A percentile compares a stretch with the other conserved stretches of the same genome.
phyloP scores from a whole-genome alignment of 2,888 invertebrate species.

The Eremobia ochroleuca region DNA sequence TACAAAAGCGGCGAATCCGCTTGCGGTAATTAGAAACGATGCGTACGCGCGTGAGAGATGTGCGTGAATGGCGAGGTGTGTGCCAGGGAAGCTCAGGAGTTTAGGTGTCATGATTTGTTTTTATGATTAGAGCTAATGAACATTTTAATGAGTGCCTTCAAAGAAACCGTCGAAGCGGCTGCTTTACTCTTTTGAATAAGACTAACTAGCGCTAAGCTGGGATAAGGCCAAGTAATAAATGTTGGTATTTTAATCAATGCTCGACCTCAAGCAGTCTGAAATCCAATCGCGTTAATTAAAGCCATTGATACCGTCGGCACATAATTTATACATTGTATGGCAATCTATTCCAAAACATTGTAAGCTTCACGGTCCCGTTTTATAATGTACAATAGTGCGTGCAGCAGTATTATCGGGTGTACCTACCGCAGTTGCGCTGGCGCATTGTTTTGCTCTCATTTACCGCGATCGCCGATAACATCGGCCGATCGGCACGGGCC shows the following conservation, averaged over 20 bases:
- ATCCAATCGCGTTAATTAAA: constrained; percentile 64
- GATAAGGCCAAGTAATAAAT: constrained; percentile 50
- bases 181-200: constrained; percentile 26
- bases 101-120: constrained; percentile 51
- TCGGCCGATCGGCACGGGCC: constrained; percentile 72
- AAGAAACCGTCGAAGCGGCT: constrained; percentile 27
- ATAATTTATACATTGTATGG: constrained; percentile 59
- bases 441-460: constrained; percentile 75
- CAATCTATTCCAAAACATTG: constrained; percentile 62
- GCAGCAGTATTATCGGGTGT: constrained; percentile 60
- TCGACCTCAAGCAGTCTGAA: constrained; percentile 56
- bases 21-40: constrained; percentile 66
- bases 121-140: constrained; percentile 43
- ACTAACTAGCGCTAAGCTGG: constrained; percentile 18
- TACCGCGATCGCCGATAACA: constrained; percentile 70
- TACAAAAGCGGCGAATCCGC: constrained; percentile 69
- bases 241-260: constrained; percentile 60
- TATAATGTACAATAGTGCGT: constrained; percentile 70
- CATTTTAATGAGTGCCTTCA: constrained; percentile 51
- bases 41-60: constrained; percentile 60
- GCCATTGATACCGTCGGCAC: constrained; percentile 52
- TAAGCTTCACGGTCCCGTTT: constrained; percentile 66
- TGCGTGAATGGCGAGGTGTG: constrained; percentile 61
- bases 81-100: constrained; percentile 48
- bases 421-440: constrained; percentile 74